Evolutionary conservation across 2,888 invertebrate species (phyloP).

Genomic region (Reticulitermes lucifugus): DNA sequence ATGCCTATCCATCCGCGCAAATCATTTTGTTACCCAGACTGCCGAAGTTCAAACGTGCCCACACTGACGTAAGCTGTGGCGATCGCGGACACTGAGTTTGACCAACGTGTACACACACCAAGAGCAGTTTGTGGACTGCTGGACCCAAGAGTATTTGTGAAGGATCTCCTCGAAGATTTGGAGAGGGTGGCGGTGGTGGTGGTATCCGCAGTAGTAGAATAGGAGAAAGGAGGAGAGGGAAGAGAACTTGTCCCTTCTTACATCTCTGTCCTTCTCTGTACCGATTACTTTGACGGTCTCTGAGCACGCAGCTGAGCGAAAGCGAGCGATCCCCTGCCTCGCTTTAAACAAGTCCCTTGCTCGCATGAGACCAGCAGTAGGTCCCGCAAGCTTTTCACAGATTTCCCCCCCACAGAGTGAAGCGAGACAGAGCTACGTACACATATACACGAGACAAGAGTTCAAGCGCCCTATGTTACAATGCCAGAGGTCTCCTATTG

Average conservation of each 20-base stretch:
- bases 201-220: slow-evolving; percentile 35
- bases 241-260: slow-evolving; percentile 56
- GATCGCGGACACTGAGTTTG: not conserved
- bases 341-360: not conserved
- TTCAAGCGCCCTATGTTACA: slow-evolving; percentile 30
- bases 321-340: slow-evolving; percentile 13
- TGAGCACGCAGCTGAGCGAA: slow-evolving; percentile 55
- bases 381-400: slow-evolving; percentile 20
- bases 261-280: not conserved
- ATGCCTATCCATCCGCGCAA: no score
- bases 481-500: slow-evolving; percentile 12
- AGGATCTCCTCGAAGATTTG: slow-evolving; percentile 37
- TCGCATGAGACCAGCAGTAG: slow-evolving; percentile 32
- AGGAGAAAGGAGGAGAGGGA: slow-evolving; percentile 59
- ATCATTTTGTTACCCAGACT: no score
- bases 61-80: not conserved
- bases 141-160: slow-evolving; percentile 32
- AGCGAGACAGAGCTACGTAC: not conserved
- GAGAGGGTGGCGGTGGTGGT: slow-evolving; percentile 27
- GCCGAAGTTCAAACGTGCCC: no score
- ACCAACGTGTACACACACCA: not conserved
- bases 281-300: no score
- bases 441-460: slow-evolving; percentile 8
- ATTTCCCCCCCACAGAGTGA: slow-evolving; percentile 28
- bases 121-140: slow-evolving; percentile 14